Evolutionary conservation across 2,113 vertebrate genomes (phyloP).

Genomic region (Grammomys dolichurus): DNA sequence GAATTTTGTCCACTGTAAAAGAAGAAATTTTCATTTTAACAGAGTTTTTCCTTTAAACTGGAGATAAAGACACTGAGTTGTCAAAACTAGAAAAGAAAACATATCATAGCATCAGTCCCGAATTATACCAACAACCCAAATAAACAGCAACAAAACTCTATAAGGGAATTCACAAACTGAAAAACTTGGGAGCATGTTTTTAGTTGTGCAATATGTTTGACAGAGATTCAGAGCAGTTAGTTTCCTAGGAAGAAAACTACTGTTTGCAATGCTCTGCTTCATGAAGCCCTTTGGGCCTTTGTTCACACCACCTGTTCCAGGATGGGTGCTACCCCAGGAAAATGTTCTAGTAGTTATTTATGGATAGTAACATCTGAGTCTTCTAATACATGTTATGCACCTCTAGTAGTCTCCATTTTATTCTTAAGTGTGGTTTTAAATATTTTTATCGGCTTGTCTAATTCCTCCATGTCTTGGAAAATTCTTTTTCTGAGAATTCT

Average conservation of each 20-base stretch:
- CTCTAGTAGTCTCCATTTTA: neutral
- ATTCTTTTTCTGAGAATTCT: neutral
- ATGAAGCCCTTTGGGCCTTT: neutral
- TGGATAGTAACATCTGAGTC: neutral
- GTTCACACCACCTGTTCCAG: neutral
- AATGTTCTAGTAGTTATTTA: neutral
- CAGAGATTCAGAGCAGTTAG: slow-evolving; percentile 26
- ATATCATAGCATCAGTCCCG: neutral
- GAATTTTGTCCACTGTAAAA: slow-evolving; percentile 5
- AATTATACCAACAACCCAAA: neutral
- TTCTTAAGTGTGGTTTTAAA: neutral
- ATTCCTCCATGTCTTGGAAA: neutral
- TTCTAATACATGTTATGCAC: neutral
- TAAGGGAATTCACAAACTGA: neutral
- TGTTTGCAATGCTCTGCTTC: neutral
- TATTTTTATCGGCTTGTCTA: neutral
- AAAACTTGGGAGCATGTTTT: neutral
- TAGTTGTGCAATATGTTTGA: neutral
- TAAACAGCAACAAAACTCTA: neutral
- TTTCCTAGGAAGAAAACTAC: neutral
- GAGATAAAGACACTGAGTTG: neutral
- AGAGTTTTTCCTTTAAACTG: slow-evolving; percentile 23
- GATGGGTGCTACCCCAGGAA: neutral
- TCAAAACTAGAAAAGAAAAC: slow-evolving; percentile 8
- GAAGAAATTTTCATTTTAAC: neutral